Conservation (phyloP, 2,113 vertebrate genomes). For the Petrocephalus zakoni region DNA sequence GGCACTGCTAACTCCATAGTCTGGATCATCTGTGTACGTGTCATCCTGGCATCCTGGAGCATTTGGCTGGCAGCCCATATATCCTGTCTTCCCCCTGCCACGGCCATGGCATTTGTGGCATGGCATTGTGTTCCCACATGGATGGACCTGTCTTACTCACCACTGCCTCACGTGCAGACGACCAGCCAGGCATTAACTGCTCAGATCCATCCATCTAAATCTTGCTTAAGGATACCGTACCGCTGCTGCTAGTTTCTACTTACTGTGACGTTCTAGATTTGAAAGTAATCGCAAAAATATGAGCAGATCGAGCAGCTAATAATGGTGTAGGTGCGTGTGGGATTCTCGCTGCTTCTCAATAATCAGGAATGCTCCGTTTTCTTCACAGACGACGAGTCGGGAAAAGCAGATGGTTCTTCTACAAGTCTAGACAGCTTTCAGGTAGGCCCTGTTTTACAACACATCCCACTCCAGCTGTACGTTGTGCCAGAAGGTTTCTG, state of each 20-base stretch:
- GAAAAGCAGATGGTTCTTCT: constrained; percentile 76
- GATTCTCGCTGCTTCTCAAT: background rate
- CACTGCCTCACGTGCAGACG: background rate
- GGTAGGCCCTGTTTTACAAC: constrained; percentile 49
- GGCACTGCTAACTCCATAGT: background rate
- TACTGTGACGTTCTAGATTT: background rate
- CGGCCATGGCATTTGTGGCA: background rate
- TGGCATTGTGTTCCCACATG: background rate
- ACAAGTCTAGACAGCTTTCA: constrained; percentile 82
- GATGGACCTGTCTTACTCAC: background rate
- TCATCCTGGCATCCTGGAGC: background rate
- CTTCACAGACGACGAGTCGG: constrained; percentile 79
- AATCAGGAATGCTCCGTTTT: constrained; percentile 15
- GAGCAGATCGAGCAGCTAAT: background rate
- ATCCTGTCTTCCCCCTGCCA: background rate
- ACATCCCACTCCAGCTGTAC: background rate
- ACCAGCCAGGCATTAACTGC: background rate
- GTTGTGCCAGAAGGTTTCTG: background rate
- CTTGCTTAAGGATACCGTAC: background rate
- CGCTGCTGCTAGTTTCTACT: background rate
- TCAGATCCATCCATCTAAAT: background rate
- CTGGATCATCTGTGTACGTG: background rate
- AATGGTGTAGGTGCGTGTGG: background rate
- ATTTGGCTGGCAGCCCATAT: background rate
- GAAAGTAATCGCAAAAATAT: background rate